These are phyloP conservation scores for Thereva nobilitata DNA, from an alignment of 2,888 invertebrate species.

Conservation along the genomic window DNA sequence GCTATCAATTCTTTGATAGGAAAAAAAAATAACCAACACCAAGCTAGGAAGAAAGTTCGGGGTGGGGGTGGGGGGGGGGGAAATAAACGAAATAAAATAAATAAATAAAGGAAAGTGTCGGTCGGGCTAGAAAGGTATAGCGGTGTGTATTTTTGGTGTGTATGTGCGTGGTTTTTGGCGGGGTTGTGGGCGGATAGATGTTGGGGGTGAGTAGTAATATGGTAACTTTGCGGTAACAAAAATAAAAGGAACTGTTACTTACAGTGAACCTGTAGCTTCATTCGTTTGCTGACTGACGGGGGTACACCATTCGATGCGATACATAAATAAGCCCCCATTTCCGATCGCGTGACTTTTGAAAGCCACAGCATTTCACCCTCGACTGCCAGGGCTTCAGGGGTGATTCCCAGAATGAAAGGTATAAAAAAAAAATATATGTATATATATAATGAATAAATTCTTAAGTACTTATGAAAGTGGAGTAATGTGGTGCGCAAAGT, in stretches of 20 bases:
- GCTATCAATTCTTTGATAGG: slow-evolving; percentile 2
- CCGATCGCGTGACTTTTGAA: slow-evolving; percentile 84
- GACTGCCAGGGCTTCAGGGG: slow-evolving; percentile 64
- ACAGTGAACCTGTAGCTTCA: slow-evolving; percentile 91
- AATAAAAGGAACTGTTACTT: slow-evolving; percentile 61
- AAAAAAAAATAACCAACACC: slow-evolving; percentile 1
- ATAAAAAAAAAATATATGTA: neutral
- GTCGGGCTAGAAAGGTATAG: too few species aligned
- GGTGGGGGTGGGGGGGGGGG: neutral
- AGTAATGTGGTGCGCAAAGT: neutral
- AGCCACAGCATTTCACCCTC: slow-evolving; percentile 81
- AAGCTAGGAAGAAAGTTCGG: slow-evolving; percentile 1
- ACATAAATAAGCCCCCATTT: slow-evolving; percentile 88
- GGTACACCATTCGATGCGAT: slow-evolving; percentile 88
- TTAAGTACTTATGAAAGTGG: too few species aligned
- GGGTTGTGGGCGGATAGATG: neutral
- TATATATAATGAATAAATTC: slow-evolving; percentile 2
- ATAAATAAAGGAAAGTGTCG: too few species aligned
- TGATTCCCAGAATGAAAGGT: slow-evolving; percentile 19
- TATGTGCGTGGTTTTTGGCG: neutral
- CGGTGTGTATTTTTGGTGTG: too few species aligned
- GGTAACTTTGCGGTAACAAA: neutral
- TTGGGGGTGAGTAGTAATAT: neutral
- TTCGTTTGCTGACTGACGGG: slow-evolving; percentile 85
- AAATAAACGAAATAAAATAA: too few species aligned